A percentile compares a stretch with the other conserved stretches of the same genome.
These are phyloP conservation scores for Metopolophium dirhodum DNA, from an alignment of 1,140 invertebrate genomes.

Conservation along the genomic window DNA sequence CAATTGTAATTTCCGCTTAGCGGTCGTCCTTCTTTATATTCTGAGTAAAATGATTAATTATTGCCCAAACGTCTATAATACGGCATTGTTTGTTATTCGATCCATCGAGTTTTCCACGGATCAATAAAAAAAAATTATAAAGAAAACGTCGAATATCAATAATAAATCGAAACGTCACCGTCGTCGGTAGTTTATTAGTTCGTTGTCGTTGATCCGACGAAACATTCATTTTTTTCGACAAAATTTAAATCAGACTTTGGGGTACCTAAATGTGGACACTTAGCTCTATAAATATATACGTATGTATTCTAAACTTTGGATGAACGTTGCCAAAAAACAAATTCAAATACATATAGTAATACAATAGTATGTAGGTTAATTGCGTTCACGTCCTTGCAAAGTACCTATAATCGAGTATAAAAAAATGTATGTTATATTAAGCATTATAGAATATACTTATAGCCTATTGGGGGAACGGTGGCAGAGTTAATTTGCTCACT, in stretches of 20 bases:
- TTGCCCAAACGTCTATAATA: not conserved
- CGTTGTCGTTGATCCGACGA: not conserved
- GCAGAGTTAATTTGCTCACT: not conserved
- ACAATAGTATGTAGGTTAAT: not conserved
- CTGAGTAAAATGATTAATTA: not conserved
- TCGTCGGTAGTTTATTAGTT: not conserved
- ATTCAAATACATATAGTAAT: not conserved
- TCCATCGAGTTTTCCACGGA: not conserved
- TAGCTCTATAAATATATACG: no score
- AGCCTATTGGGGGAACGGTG: not conserved
- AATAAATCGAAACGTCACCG: not conserved
- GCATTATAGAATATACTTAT: not conserved
- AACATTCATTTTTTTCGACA: not conserved
- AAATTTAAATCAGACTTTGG: not conserved
- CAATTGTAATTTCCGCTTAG: conserved; percentile 32
- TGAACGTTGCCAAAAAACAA: not conserved
- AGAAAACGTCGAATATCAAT: not conserved
- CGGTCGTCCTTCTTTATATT: not conserved
- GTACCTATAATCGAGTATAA: not conserved
- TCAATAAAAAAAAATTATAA: not conserved
- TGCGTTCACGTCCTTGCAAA: not conserved
- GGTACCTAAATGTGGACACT: not conserved
- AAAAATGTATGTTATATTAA: not conserved
- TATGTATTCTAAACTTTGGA: not conserved
- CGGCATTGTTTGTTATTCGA: not conserved